Evolutionary conservation across 1,140 invertebrate genomes (phyloP).

Genomic region (Euwallacea similis): DNA sequence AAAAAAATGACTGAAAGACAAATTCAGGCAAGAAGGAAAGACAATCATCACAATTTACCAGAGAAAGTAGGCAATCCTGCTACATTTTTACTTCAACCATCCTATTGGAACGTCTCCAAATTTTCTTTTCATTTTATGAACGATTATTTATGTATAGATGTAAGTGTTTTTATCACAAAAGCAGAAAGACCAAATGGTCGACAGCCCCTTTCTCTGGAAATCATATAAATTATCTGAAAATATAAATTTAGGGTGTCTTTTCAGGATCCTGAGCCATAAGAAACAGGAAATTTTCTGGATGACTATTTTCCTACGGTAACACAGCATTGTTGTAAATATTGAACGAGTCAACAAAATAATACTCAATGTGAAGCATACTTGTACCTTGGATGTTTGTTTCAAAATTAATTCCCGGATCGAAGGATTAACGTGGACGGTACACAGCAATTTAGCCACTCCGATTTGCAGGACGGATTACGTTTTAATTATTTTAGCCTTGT

Average conservation of each 20-base stretch:
- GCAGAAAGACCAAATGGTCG: neutral
- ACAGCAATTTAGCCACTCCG: neutral
- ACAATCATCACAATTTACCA: too few relatives aligned
- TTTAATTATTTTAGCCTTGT: neutral
- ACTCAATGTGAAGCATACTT: constrained; percentile 1
- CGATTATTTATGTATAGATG: neutral
- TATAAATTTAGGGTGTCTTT: neutral
- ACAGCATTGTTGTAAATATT: neutral
- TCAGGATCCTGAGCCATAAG: too few relatives aligned
- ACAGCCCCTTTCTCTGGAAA: neutral
- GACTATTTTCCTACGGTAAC: neutral
- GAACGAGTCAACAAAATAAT: neutral
- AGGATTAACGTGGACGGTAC: neutral
- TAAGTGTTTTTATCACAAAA: neutral
- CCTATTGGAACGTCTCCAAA: too few relatives aligned
- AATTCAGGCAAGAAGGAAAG: too few relatives aligned
- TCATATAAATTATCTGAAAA: neutral
- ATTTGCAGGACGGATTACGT: neutral
- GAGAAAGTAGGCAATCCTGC: too few relatives aligned
- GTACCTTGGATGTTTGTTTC: neutral
- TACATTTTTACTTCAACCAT: too few relatives aligned
- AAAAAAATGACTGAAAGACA: too few relatives aligned
- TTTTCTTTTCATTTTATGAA: too few relatives aligned
- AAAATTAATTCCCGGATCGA: neutral
- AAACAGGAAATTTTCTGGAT: neutral